A percentile compares a stretch with the other conserved stretches of the same genome.
Evolutionary conservation across 2,113 vertebrate genomes (phyloP).

Genomic region (Tupaia tana): DNA sequence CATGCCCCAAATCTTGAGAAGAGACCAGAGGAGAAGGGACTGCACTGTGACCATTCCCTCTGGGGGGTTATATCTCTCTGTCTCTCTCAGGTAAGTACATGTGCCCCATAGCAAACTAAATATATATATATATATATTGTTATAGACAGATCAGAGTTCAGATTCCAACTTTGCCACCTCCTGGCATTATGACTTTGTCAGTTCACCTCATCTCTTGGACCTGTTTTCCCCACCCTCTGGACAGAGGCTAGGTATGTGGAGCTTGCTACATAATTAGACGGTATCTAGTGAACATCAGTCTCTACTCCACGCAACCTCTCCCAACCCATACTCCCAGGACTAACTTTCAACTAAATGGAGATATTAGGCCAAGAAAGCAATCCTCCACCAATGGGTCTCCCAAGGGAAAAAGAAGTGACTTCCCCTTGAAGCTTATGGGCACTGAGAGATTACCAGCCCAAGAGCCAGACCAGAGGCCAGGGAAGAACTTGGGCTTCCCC

Average conservation of each 20-base stretch:
- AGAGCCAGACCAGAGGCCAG: background rate
- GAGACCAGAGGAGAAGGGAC: no score
- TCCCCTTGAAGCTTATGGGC: background rate
- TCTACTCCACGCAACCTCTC: background rate
- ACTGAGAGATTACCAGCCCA: background rate
- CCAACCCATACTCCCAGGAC: background rate
- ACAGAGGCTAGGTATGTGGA: background rate
- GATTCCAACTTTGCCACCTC: background rate
- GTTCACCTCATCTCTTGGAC: background rate
- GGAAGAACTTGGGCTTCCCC: background rate
- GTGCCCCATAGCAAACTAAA: no score
- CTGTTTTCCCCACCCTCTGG: background rate
- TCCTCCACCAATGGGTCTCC: background rate
- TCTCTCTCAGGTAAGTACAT: no score
- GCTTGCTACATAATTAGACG: background rate
- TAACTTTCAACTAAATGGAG: background rate
- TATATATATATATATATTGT: rapidly evolving
- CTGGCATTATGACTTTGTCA: background rate
- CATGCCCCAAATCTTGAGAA: no score
- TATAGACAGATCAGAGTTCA: slow-evolving; percentile 28
- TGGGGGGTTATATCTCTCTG: no score
- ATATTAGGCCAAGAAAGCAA: background rate
- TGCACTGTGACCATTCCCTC: no score
- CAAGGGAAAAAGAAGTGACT: background rate
- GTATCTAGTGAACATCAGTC: background rate